A percentile compares a stretch with the other conserved stretches of the same genome.
Evolutionary conservation across 2,113 vertebrate species (phyloP).

Genomic region (Psittacula cyanocephala): DNA sequence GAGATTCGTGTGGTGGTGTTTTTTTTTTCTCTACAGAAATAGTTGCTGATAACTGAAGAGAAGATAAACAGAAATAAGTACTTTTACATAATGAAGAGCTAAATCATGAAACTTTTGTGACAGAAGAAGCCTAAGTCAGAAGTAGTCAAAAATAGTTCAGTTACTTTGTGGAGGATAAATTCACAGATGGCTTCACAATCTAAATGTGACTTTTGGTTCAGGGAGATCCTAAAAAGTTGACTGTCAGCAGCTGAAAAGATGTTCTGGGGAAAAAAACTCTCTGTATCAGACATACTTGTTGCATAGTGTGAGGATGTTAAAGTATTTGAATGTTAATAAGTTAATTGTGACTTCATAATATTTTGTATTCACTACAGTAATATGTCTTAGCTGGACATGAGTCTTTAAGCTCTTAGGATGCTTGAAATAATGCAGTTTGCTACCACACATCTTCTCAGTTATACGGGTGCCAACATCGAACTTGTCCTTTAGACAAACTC

Average conservation of each 20-base stretch:
- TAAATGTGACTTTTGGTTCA: background rate
- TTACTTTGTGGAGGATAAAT: background rate
- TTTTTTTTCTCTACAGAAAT: background rate
- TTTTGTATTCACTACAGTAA: background rate
- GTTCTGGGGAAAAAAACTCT: background rate
- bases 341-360: background rate
- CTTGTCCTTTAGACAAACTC: background rate
- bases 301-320: background rate
- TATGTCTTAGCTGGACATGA: background rate
- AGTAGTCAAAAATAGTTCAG: background rate
- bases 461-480: background rate
- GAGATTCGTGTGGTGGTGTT: background rate
- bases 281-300: background rate
- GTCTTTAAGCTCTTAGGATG: background rate
- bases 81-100: background rate
- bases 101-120: background rate
- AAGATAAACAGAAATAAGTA: background rate
- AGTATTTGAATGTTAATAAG: background rate
- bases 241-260: background rate
- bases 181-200: background rate
- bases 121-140: background rate
- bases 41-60: background rate
- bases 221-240: background rate
- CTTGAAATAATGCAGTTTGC: background rate
- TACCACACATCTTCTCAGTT: background rate